A percentile compares a stretch with the other conserved stretches of the same genome.
phyloP scores from a whole-genome alignment of 2,797 vertebrate species.

The Syngnathus acus region DNA sequence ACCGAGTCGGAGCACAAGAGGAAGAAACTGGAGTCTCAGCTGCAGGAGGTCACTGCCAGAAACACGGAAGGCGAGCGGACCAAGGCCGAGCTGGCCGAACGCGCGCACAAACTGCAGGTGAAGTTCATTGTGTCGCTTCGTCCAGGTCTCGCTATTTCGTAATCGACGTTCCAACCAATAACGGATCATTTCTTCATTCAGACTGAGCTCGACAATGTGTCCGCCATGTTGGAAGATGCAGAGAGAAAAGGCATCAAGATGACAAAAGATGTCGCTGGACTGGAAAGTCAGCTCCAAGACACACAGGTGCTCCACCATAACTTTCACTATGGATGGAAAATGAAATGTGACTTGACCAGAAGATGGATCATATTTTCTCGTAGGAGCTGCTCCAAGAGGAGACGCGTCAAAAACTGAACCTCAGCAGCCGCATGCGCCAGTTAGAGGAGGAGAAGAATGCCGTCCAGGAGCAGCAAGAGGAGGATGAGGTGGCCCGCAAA shows the following conservation, averaged over 20 bases:
- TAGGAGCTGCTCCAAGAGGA: slow-evolving; percentile 97
- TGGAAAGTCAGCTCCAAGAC: slow-evolving; percentile 93
- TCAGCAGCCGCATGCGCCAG: slow-evolving; percentile 89
- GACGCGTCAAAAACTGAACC: slow-evolving; percentile 92
- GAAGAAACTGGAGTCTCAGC: slow-evolving; percentile 91
- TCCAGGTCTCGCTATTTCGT: neutral
- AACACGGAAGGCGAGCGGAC: slow-evolving; percentile 81
- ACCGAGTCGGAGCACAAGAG: slow-evolving; percentile 91
- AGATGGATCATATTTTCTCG: neutral
- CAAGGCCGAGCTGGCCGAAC: slow-evolving; percentile 82
- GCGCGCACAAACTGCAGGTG: slow-evolving; percentile 85
- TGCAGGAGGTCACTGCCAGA: slow-evolving; percentile 86
- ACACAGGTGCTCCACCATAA: slow-evolving; percentile 74
- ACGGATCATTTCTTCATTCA: slow-evolving; percentile 37
- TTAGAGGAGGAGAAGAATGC: slow-evolving; percentile 92
- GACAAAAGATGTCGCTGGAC: slow-evolving; percentile 82
- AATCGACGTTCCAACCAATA: neutral
- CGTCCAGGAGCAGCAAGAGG: slow-evolving; percentile 94
- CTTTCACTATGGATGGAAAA: neutral
- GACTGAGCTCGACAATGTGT: slow-evolving; percentile 91
- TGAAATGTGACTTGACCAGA: neutral
- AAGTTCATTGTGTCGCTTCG: neutral
- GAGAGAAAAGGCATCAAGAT: slow-evolving; percentile 94
- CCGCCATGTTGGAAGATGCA: slow-evolving; percentile 84
- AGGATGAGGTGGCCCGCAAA: slow-evolving; percentile 89